Evolutionary conservation across 2,888 invertebrate species (phyloP), one percentile per base, ranked within the genome.

Genomic region (Tenthredo livida): DNA sequence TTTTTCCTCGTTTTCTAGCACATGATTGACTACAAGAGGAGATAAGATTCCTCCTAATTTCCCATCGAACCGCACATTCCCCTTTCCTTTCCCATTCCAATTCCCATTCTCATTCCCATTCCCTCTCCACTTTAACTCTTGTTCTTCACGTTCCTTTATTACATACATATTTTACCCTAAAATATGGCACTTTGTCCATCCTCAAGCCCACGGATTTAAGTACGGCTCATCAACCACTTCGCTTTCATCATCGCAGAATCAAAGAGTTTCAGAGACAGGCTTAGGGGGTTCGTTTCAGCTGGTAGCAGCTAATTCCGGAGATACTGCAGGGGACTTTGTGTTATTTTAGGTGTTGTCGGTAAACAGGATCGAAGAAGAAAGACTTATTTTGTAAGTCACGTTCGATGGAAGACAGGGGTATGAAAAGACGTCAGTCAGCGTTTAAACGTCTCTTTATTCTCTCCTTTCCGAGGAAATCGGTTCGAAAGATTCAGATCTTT

Each of bases 191-290:
- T 75, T 75, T 75, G 43, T 10, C 29, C 17, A 25, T 54, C 9
- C 50, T 77, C 77, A 54, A 77, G 77, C 29, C 50, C 25, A 25
- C 54, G n/a, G 25, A 73, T 54, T 54, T 33, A 54, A 77, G 54
- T 17, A 43, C 40, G 77, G 77, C 77, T 54, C 50, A 77, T 54
- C 50, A 50, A 77, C 77, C 77, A 77, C 77, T 77, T 29, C 29
- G 54, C 77, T 54, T 77, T 77, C 77, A 54, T 77, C 77, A 33
- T 77, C 21, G n/a, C n/a, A 29, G n/a, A 54, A 54, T 77, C 77
- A 77, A 77, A 50, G 77, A 25, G 77, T 77, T 77, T 54, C n/a
- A 43, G 70, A 15, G 5, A 9, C 33, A 37, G 37, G 70, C n/a
- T 54, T 54, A 6, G 40, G 70, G 70, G 29, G 61, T 61, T 25